Conservation (phyloP, 2,113 vertebrate species). For the Tyrannus savana region DNA sequence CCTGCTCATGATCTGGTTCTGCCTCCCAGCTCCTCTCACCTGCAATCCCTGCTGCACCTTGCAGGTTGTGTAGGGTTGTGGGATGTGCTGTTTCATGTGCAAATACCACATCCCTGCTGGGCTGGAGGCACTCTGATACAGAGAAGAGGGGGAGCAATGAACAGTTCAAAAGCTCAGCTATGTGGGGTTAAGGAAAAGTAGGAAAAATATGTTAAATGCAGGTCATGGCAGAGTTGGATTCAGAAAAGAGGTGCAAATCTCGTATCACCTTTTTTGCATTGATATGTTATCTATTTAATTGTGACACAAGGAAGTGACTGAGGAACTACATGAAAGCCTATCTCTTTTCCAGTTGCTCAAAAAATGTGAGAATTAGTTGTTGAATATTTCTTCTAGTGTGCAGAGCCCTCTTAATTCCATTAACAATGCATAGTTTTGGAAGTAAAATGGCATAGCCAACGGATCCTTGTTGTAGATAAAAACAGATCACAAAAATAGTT, state of each 20-base stretch:
- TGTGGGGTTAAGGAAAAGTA: neutral
- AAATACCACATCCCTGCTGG: too few species aligned
- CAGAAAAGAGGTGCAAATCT: neutral
- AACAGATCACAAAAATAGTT: neutral
- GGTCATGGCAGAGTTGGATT: neutral
- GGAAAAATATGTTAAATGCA: neutral
- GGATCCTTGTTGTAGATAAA: neutral
- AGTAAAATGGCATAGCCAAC: neutral
- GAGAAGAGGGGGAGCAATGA: neutral
- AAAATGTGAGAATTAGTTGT: neutral
- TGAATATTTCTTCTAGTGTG: neutral
- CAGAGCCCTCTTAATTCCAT: neutral
- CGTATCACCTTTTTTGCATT: neutral
- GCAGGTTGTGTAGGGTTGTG: rapidly evolving
- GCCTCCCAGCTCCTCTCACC: neutral
- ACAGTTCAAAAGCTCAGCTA: neutral
- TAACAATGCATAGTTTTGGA: neutral
- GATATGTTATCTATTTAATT: neutral
- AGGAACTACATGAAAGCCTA: neutral
- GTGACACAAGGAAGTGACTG: neutral
- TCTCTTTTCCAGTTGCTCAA: neutral
- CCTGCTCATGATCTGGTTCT: neutral
- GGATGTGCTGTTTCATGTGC: rapidly evolving
- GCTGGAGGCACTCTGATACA: neutral
- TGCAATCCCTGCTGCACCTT: neutral